A percentile compares a stretch with the other conserved stretches of the same genome.
These are phyloP conservation scores for Panurus biarmicus DNA, from an alignment of 2,113 vertebrate genomes.

Conservation along the genomic window DNA sequence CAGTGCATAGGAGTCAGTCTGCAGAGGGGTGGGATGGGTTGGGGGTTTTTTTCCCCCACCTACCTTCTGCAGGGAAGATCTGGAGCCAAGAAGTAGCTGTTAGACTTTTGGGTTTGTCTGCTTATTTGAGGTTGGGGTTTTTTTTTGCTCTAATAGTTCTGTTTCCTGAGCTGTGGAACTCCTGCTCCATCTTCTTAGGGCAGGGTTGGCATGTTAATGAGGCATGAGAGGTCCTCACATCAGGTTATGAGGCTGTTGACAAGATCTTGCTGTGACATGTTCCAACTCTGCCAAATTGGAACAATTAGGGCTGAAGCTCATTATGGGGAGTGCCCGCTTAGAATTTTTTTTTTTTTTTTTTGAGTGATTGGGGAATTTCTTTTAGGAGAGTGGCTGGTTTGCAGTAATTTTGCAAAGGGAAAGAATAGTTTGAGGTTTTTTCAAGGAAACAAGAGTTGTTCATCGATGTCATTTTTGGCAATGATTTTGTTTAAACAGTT, in stretches of 20 bases:
- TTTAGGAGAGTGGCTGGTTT: neutral
- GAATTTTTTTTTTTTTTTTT: neutral
- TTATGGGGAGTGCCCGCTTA: neutral
- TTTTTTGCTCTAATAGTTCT: neutral
- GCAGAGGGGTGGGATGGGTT: neutral
- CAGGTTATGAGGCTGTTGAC: neutral
- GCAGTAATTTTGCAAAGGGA: neutral
- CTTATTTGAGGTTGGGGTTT: neutral
- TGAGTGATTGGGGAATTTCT: neutral
- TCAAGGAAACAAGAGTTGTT: neutral
- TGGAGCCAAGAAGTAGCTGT: neutral
- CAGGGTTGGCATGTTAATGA: neutral
- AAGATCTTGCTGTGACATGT: neutral
- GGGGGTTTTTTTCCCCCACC: neutral
- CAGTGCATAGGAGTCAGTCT: constrained; percentile 3
- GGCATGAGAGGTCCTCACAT: rapidly evolving
- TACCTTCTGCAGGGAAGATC: neutral
- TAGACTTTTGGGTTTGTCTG: neutral
- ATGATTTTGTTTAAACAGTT: neutral
- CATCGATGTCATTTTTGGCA: neutral
- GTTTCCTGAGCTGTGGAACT: neutral
- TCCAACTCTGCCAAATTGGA: neutral
- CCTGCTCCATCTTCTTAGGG: neutral
- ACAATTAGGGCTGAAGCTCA: neutral
- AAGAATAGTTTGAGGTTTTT: neutral